These are phyloP conservation scores for Microtus oregoni DNA, from an alignment of 2,113 vertebrate genomes.

Conservation along the genomic window DNA sequence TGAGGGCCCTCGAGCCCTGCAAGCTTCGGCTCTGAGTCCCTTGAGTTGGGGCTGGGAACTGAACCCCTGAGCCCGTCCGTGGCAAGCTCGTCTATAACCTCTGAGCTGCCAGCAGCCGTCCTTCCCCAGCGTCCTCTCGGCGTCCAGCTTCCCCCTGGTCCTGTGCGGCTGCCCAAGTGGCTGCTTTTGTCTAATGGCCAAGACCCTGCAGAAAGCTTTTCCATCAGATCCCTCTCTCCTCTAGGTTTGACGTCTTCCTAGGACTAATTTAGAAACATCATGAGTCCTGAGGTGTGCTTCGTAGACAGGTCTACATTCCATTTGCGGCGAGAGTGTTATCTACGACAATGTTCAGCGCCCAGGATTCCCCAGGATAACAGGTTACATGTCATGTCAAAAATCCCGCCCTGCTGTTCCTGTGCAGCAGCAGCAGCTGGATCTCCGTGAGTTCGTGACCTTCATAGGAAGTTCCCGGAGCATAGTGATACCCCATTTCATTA, in stretches of 20 bases:
- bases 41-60: neutral
- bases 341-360: neutral
- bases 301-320: neutral
- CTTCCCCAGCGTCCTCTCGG: neutral
- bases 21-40: no score
- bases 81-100: neutral
- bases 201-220: neutral
- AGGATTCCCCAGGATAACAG: neutral
- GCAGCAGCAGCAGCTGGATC: neutral
- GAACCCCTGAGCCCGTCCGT: no score
- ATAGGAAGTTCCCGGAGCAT: neutral
- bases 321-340: neutral
- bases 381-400: conserved; percentile 40
- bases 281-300: neutral
- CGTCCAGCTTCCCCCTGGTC: neutral
- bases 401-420: neutral
- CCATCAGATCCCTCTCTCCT: neutral
- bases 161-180: neutral
- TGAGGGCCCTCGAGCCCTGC: no score
- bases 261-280: neutral
- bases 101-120: neutral
- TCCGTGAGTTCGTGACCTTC: neutral
- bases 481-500: neutral
- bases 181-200: neutral
- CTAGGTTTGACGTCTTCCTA: neutral